phyloP scores from a whole-genome alignment of 2,113 vertebrate genomes.

The Camelus bactrianus region DNA sequence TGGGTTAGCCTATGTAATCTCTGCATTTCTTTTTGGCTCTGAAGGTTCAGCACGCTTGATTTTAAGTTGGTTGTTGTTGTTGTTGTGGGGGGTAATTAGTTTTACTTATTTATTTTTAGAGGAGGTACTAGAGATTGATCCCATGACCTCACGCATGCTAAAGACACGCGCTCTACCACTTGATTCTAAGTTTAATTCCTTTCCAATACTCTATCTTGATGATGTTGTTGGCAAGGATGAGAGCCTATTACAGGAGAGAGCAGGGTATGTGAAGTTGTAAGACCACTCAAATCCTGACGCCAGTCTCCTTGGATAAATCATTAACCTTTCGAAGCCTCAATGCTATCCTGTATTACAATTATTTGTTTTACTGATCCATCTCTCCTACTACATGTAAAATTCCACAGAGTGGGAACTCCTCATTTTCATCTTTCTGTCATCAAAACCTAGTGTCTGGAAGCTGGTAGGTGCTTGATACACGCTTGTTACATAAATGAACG shows the following conservation, averaged over 20 bases:
- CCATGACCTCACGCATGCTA: too few relatives aligned
- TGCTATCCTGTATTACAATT: background rate
- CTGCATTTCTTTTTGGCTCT: constrained; percentile 17
- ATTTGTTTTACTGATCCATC: background rate
- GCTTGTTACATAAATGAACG: background rate
- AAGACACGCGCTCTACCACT: background rate
- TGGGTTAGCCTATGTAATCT: background rate
- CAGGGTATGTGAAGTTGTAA: background rate
- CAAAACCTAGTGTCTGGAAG: background rate
- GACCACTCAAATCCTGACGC: background rate
- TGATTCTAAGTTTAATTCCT: constrained; percentile 12
- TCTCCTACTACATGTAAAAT: background rate
- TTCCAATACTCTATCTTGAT: background rate
- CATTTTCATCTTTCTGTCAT: background rate
- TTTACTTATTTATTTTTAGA: too few relatives aligned
- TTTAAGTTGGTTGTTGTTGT: background rate
- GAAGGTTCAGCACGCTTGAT: background rate
- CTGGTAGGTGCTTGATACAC: background rate
- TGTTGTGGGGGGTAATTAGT: too few relatives aligned
- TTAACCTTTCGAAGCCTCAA: background rate
- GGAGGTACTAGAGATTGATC: too few relatives aligned
- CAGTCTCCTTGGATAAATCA: background rate
- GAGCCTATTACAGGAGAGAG: background rate
- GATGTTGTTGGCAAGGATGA: background rate
- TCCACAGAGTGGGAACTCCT: background rate